These are phyloP conservation scores for Vanessa tameamea DNA, from an alignment of 1,140 invertebrate species.

Conservation along the genomic window DNA sequence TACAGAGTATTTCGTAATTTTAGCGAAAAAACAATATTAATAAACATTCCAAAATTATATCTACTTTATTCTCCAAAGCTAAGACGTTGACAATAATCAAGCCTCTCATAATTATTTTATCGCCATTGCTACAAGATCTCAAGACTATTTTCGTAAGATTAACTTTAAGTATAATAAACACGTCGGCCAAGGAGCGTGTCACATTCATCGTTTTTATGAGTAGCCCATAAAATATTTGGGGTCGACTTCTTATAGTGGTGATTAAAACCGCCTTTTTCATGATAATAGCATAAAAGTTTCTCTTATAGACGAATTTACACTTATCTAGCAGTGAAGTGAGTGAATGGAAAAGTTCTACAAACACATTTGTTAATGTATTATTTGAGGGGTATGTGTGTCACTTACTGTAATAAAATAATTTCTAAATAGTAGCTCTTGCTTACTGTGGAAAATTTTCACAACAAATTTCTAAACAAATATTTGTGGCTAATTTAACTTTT, in stretches of 20 bases:
- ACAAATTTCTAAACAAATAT: no score
- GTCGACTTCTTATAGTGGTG: constrained; percentile 38
- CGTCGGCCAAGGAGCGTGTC: constrained; percentile 14
- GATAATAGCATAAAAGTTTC: background rate
- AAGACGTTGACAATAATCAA: no score
- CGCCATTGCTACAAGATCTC: background rate
- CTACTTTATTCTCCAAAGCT: no score
- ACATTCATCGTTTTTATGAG: constrained; percentile 42
- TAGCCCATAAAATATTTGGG: constrained; percentile 46
- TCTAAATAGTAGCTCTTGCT: no score
- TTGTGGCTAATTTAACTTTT: no score
- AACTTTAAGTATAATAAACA: constrained; percentile 13
- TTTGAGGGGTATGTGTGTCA: no score
- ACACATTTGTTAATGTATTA: no score
- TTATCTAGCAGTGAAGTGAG: background rate
- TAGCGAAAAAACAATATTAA: no score
- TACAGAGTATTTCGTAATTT: no score
- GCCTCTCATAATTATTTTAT: background rate
- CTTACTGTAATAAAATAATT: no score
- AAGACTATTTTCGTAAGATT: constrained; percentile 3
- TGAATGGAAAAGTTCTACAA: background rate
- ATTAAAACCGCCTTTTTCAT: background rate
- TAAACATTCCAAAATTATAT: no score
- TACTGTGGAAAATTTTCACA: no score
- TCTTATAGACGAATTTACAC: background rate